Base-by-base conservation (phyloP, 2,888 invertebrate species). In the Yponomeuta sedellus region DNA sequence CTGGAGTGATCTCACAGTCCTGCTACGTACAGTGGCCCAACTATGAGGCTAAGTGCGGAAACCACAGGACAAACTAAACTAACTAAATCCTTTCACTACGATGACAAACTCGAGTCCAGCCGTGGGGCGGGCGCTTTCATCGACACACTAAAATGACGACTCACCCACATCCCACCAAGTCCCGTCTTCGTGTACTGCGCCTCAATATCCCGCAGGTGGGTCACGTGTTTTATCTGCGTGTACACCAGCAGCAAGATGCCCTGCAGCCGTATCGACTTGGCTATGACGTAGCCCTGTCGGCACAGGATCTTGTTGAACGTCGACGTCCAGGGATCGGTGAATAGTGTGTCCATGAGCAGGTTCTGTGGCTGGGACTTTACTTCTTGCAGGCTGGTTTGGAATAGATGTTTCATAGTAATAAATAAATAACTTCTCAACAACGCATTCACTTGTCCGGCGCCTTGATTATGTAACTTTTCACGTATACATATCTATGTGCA, bases 161-260 rank as follows among this genome's bases (percentile, higher is more conserved):
- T 92, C 89, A 97, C 97, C 98, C 98, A 98, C 88, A 97, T 94
- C 66, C 98, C 98, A 39, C 96, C 96, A 69, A 98, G 92, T 2
- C 98, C 98, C 66, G 98, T 97, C 75, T 95, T 94, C 0, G 98
- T 98, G 74, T 95, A 96, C 77, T 96, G 95, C 2, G 96, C 94
- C 81, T 98, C 97, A 66, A 98, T 94, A 75, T 96, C 95, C 70
- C 96, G 92, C 62, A 98, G 85, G 86, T 96, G 95, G n/a, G 94
- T 90, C 5, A 98, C 86, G 87, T 97, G 96, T 74, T 94, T 94
- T 72, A 96, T 92, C 70, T 95, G 93, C 40, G 95, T 94, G 79
- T 96, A 98, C 16, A 97, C 92, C 66, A 95, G 92, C 20, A 98
- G 84, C 65, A 97, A 87, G 52, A 98, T 92, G 10, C 98, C 98